Evolutionary conservation across 2,797 vertebrate genomes (phyloP), one percentile per base, ranked within the genome.

Genomic region (Hybognathus amarus): DNA sequence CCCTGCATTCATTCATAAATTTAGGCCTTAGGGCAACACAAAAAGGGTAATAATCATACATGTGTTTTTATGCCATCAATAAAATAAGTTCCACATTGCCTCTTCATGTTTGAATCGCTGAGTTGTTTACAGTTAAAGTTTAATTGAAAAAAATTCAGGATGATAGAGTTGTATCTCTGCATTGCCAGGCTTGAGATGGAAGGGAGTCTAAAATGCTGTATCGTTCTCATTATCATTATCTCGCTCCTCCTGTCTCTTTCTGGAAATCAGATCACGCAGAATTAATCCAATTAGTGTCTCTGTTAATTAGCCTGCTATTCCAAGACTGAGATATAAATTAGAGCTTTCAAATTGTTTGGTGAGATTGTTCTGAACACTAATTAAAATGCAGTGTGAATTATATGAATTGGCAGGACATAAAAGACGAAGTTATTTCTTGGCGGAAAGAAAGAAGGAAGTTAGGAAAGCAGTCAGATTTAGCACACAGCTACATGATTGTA

Each of bases 221-320:
- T 77, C 71, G 18, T 85, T 87, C 77, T 83, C 84, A 86, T 87
- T 87, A 83, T 84, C 78, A 67, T 84, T 85, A 81, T 80, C 77
- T 85, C 36, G 52, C 61, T 77, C 42, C 82, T 78, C 76, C 61
- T 80, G 83, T 85, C 71, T 87, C 84, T 85, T 77, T 74, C 64
- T 86, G 80, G 85, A 80, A 87, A 82, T 87, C 84, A 86, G 86
- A 89, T 87, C 80, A 85, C 50, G 80, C 79, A 85, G 85, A 89
- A 87, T 87, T 89, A 87, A 87, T 87, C 86, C 84, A 87, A 89
- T 87, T 89, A 87, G 82, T 86, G 83, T 87, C 80, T 81, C 77
- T 85, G 88, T 83, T 84, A 89, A 89, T 89, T 87, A 89, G 83
- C 52, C 61, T 87, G 84, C 88, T 87, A 89, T 89, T 89, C 84